These are phyloP conservation scores for Sebastes reedi DNA, from an alignment of 2,797 vertebrate species.

Conservation along the genomic window DNA sequence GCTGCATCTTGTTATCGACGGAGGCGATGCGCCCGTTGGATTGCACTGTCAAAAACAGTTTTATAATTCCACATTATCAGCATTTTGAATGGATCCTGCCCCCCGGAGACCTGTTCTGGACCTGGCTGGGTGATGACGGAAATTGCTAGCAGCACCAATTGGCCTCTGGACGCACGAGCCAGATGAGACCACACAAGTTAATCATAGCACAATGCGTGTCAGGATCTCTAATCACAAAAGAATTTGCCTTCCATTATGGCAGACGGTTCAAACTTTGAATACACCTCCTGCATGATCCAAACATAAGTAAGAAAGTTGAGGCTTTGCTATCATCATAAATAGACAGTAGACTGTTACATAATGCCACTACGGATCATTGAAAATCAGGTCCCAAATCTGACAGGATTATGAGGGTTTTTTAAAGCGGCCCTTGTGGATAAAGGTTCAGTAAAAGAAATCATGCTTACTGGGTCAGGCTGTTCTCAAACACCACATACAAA, in stretches of 20 bases:
- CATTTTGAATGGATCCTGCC: conserved; percentile 57
- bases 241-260: conserved; percentile 18
- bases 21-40: conserved; percentile 39
- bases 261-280: not conserved
- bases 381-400: conserved; percentile 5
- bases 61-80: conserved; percentile 68
- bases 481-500: no score
- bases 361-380: not conserved
- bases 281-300: not conserved
- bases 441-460: not conserved
- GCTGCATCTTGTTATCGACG: conserved; percentile 47
- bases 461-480: not conserved
- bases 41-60: conserved; percentile 60
- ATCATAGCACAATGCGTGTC: conserved; percentile 60
- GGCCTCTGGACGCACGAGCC: conserved; percentile 51
- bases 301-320: not conserved
- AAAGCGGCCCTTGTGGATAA: not conserved
- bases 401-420: not conserved
- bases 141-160: conserved; percentile 65
- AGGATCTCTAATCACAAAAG: conserved; percentile 37
- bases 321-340: not conserved
- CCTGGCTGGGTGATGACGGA: conserved; percentile 50
- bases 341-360: not conserved
- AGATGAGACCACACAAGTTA: conserved; percentile 66
- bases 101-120: conserved; percentile 40